Base-by-base conservation (phyloP, 2,113 vertebrate species). In the Dromaius novaehollandiae region DNA sequence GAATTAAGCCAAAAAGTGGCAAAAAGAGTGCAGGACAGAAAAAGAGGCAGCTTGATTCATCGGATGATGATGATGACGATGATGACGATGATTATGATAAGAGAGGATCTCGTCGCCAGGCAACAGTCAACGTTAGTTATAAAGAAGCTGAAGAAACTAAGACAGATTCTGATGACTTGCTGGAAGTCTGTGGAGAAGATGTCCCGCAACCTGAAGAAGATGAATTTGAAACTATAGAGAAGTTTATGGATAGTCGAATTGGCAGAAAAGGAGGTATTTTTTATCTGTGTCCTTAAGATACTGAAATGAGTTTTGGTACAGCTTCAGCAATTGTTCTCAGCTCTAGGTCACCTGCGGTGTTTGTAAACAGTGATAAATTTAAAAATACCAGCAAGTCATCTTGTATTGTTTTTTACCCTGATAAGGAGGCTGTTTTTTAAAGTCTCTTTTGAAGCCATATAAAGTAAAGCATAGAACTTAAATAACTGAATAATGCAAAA, bases 141-240 rank as follows among this genome's bases (percentile, higher is more conserved):
- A 99, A 99, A 92, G 99, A 99, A 97, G 99, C 99, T 48, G 99
- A 99, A 82, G 99, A 99, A 92, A 98, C 99, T 87, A 99, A 99
- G 96, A 99, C 99, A 0, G 99, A 99, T 97, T 99, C 99, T 4
- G 99, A 99, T 90, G 99, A 99, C 94, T 96, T 99, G 40, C 90
- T 99, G 53, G 99, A 99, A 97, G 99, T 99, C 68, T 98, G 98
- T 91, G 99, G 99, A 36, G 99, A 99, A 93, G 99, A 99, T 81
- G 99, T 99, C 13, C 99, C 99, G 11, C 99, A 99, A 38, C 98
- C 99, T 6, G 99, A 99, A 93, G 99, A 99, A 92, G 99, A 99
- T 24, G 99, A 99, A 96, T 99, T 99, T 97, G 99, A 99, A 98
- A 99, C 99, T 30, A 98, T 99, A 95, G 99, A 99, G 89, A 98